phyloP scores from a whole-genome alignment of 1,140 invertebrate genomes.

The Neotoxoptera formosana region DNA sequence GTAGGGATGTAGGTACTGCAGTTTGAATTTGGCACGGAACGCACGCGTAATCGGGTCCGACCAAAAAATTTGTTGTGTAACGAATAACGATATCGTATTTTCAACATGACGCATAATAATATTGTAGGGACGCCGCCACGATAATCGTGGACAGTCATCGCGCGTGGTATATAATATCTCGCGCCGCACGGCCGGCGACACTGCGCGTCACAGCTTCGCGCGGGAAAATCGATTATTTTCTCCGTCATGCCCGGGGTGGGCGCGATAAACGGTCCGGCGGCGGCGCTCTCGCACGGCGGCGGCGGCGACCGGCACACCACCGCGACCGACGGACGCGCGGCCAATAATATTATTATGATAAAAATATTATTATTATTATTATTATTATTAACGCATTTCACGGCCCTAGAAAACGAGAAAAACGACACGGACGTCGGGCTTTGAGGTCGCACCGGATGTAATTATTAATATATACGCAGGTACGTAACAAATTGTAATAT shows the following conservation, averaged over 20 bases:
- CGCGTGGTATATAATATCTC: neutral
- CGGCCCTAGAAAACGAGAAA: neutral
- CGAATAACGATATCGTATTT: neutral
- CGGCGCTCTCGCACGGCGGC: neutral
- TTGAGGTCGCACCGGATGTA: neutral
- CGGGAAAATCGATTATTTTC: conserved; percentile 18
- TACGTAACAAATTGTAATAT: neutral
- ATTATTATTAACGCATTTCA: neutral
- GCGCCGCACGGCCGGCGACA: neutral
- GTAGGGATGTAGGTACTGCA: too few relatives aligned
- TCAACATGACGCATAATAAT: neutral
- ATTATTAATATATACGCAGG: neutral
- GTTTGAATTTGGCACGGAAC: neutral
- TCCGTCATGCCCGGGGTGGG: neutral
- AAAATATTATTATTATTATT: too few relatives aligned
- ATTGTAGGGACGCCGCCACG: too few relatives aligned
- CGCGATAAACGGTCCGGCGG: neutral
- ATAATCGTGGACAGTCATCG: neutral
- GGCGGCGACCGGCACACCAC: neutral
- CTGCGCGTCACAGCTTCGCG: neutral
- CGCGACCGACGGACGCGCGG: neutral
- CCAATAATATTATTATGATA: neutral
- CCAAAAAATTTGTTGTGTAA: neutral
- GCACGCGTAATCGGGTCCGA: neutral
- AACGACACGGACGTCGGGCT: neutral